Conservation (phyloP, 2,888 invertebrate species). For the Danaus chrysippus region DNA sequence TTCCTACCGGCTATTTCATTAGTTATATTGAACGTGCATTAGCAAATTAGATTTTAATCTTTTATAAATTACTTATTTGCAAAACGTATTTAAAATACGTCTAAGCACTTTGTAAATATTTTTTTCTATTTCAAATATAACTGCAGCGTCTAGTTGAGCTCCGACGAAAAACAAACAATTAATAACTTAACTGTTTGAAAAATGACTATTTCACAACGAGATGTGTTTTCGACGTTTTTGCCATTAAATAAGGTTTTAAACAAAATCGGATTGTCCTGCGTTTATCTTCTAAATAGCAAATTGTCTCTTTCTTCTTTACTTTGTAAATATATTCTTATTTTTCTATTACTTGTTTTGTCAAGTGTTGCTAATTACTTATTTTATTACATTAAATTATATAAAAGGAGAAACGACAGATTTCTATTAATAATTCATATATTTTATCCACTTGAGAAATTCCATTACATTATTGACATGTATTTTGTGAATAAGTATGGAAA, state of each 20-base stretch:
- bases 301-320: constrained; percentile 12
- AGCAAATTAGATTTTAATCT: no score
- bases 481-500: constrained; percentile 14
- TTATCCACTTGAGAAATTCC: constrained; percentile 3
- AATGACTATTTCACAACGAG: neutral
- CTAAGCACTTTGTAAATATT: no score
- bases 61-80: no score
- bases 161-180: no score
- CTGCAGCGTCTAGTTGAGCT: no score
- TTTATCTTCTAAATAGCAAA: constrained; percentile 6
- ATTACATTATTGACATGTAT: constrained; percentile 12
- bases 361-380: constrained; percentile 5
- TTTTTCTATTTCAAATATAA: no score
- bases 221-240: constrained; percentile 17
- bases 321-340: constrained; percentile 13
- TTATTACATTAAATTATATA: neutral
- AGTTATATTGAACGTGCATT: no score
- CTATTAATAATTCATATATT: constrained; percentile 2
- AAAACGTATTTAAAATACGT: no score
- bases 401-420: neutral
- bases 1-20: no score
- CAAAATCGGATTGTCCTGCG: constrained; percentile 16
- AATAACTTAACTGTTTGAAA: no score
- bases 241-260: constrained; percentile 15
- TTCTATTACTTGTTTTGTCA: constrained; percentile 3